Evolutionary conservation across 2,797 vertebrate genomes (phyloP), one percentile per base, ranked within the genome.

Genomic region (Sebastes iracundus): DNA sequence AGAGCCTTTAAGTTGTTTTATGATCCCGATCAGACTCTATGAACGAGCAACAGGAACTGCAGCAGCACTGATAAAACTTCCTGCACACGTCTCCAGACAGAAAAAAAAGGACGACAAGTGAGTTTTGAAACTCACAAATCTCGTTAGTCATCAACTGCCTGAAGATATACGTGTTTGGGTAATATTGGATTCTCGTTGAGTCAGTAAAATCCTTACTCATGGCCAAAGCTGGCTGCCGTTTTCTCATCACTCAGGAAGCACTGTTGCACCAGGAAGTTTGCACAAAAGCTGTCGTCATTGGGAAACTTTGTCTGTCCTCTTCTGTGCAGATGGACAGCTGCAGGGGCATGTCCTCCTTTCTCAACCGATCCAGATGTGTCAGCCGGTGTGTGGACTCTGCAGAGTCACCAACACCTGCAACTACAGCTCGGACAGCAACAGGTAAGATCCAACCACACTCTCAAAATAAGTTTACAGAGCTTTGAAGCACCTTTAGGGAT

Each of bases 251-350:
- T 2, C 33, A 65, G 69, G 63, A 78, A 79, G 56, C 22, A 18
- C 18, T n/a, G 69, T 69, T 60, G 58, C 59, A 42, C 1, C 55
- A 81, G 28, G 30, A 77, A 2, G 69, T 81, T 77, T 63, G 56
- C 46, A 13, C 2, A n/a, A 56, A 62, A 70, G 28, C 59, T 28
- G 16, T 3, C 0, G 7, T 42, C 1, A 18, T 20, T 59, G 64
- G 33, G 67, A 83, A 79, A 73, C 72, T 10, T 4, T 22, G 20
- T 18, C 16, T 78, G 12, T 75, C 12, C 16, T 59, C 82, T 33
- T 86, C 80, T 5, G 84, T 90, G 2, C 85, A 88, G 88, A 79
- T 80, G 84, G 69, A 70, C 25, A 73, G 53, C 70, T 56, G 20
- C 49, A 32, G 63, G 7, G 62, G 4, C 35, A 20, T 52, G 58